These are phyloP conservation scores for Tychaedon coryphoeus DNA, from an alignment of 2,113 vertebrate species.

Conservation along the genomic window DNA sequence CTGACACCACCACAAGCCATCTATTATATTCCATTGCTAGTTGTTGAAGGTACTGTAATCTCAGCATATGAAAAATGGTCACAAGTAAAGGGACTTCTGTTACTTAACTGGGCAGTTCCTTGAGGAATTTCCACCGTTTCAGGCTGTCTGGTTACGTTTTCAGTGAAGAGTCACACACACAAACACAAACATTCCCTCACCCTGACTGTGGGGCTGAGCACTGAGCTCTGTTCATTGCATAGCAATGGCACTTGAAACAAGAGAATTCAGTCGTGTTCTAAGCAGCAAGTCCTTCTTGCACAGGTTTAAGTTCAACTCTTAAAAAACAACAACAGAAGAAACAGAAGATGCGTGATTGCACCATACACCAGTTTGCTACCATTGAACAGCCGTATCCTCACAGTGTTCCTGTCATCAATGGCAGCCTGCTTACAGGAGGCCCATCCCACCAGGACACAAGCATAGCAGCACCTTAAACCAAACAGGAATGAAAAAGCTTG, in stretches of 20 bases:
- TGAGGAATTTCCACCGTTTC: not conserved
- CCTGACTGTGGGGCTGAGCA: not conserved
- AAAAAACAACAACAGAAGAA: not conserved
- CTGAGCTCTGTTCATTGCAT: not conserved
- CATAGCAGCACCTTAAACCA: conserved; percentile 4
- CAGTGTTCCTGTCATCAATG: not conserved
- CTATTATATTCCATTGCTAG: not conserved
- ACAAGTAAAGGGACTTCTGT: not conserved
- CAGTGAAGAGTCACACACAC: not conserved
- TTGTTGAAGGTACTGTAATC: not conserved
- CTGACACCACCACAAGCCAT: not conserved
- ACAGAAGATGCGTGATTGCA: not conserved
- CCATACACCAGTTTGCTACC: not conserved
- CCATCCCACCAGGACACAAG: not conserved
- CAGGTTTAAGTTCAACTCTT: not conserved
- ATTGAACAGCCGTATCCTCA: not conserved
- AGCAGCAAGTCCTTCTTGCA: conserved; percentile 12
- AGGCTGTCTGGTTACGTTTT: not conserved
- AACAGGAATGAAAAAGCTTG: not conserved
- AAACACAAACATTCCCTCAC: not conserved
- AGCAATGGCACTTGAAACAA: conserved; percentile 32
- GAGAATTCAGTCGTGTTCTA: not conserved
- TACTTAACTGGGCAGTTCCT: not conserved
- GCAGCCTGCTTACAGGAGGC: not conserved
- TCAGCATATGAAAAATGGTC: not conserved